Evolutionary conservation across 2,113 vertebrate genomes (phyloP).

Genomic region (Pluvianellus socialis): DNA sequence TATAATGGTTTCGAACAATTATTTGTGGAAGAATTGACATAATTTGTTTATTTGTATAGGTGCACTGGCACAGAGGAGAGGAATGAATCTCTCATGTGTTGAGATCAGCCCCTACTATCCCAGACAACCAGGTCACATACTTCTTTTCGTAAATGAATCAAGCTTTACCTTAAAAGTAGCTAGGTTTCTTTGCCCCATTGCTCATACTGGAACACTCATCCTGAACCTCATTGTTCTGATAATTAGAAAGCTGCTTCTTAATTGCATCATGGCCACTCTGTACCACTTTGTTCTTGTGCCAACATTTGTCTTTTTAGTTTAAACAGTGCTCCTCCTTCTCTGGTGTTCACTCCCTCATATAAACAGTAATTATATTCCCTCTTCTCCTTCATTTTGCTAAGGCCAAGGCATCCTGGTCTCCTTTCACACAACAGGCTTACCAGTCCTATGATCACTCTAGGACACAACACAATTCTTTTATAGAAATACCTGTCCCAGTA

Average conservation of each 20-base stretch:
- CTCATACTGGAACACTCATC: constrained; percentile 57
- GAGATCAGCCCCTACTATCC: background rate
- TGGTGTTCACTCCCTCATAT: constrained; percentile 25
- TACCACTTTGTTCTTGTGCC: constrained; percentile 62
- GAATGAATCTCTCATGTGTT: background rate
- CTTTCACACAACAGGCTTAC: background rate
- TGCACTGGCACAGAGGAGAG: background rate
- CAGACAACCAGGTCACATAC: background rate
- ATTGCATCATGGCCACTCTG: constrained; percentile 48
- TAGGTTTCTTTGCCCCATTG: constrained; percentile 66
- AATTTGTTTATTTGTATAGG: background rate
- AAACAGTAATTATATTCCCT: constrained; percentile 26
- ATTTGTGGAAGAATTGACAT: constrained; percentile 7
- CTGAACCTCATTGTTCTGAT: constrained; percentile 50
- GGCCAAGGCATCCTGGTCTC: constrained; percentile 7
- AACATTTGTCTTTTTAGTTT: constrained; percentile 28
- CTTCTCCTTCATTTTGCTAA: constrained; percentile 14
- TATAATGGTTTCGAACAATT: background rate
- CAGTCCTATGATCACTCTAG: background rate
- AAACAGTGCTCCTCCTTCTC: background rate
- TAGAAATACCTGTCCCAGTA: background rate
- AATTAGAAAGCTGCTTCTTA: constrained; percentile 60
- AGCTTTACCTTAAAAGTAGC: constrained; percentile 27
- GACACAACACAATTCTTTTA: background rate
- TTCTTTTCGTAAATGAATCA: background rate